A percentile compares a stretch with the other conserved stretches of the same genome.
These are phyloP conservation scores for Drosophila lacteicornis DNA, from an alignment of 1,140 invertebrate species.

Conservation along the genomic window DNA sequence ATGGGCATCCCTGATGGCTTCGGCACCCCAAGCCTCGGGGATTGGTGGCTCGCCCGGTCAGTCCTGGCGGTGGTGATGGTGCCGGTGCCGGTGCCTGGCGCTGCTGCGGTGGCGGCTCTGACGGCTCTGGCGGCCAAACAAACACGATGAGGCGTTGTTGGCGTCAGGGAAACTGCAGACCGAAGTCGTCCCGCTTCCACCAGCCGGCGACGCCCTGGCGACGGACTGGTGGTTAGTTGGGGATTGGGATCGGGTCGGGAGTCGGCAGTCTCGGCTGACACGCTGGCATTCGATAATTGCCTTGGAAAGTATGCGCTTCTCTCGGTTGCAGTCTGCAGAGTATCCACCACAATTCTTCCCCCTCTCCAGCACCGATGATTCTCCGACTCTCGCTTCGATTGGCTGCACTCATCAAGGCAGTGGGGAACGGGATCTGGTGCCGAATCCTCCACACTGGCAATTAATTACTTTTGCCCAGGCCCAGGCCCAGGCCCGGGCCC, in stretches of 20 bases:
- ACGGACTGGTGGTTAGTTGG: slow-evolving; percentile 13
- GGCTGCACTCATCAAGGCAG: slow-evolving; percentile 29
- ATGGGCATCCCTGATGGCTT: slow-evolving; percentile 17
- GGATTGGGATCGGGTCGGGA: slow-evolving; percentile 1
- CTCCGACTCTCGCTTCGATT: slow-evolving; percentile 57
- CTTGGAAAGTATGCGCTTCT: slow-evolving; percentile 79
- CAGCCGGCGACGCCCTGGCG: slow-evolving; percentile 54
- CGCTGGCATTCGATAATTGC: slow-evolving; percentile 82
- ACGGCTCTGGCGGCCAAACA: slow-evolving; percentile 75
- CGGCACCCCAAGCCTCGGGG: neutral
- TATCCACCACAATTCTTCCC: slow-evolving; percentile 6
- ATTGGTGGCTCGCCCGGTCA: slow-evolving; percentile 52
- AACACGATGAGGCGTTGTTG: slow-evolving; percentile 83
- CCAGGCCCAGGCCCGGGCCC: neutral
- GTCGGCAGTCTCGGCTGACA: slow-evolving; percentile 43
- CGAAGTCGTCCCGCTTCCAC: slow-evolving; percentile 41
- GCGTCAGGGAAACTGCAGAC: slow-evolving; percentile 62
- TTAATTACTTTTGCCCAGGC: slow-evolving; percentile 66
- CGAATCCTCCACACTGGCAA: slow-evolving; percentile 49
- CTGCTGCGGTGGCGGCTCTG: slow-evolving; percentile 79
- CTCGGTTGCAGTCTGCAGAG: slow-evolving; percentile 33
- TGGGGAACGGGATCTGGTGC: slow-evolving; percentile 4
- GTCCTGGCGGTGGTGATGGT: slow-evolving; percentile 2
- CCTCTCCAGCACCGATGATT: neutral
- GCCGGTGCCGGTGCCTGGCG: slow-evolving; percentile 23